A percentile compares a stretch with the other conserved stretches of the same genome.
phyloP scores from a whole-genome alignment of 2,797 vertebrate species.

The Mycteria americana region DNA sequence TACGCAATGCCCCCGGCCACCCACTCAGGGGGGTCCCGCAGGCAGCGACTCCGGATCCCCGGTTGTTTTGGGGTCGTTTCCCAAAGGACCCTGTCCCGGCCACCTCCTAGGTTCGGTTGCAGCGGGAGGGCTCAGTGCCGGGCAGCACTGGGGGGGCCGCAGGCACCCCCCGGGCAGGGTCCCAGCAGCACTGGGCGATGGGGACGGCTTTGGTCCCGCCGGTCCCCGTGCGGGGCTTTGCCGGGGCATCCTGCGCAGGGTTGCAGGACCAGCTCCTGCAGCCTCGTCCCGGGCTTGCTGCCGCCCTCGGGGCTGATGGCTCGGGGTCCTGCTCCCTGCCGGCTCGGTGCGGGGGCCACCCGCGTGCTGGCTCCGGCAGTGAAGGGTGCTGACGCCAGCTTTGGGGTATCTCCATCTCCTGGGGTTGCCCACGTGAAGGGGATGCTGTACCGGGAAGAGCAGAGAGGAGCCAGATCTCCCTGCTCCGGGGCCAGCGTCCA shows the following conservation, averaged over 20 bases:
- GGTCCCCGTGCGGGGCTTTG: accelerated
- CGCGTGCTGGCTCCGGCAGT: accelerated
- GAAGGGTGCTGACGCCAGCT: not conserved
- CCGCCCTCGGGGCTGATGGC: not conserved
- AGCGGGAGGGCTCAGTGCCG: accelerated
- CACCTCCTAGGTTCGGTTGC: not conserved
- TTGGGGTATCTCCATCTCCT: not conserved
- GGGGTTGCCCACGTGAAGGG: accelerated
- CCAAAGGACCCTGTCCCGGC: accelerated
- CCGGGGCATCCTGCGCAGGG: not conserved
- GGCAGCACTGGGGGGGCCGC: not conserved
- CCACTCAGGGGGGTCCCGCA: accelerated
- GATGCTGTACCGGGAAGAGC: accelerated
- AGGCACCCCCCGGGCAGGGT: not conserved
- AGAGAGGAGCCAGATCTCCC: not conserved
- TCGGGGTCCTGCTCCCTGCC: accelerated
- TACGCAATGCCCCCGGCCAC: accelerated
- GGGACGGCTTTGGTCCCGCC: not conserved
- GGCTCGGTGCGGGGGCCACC: not conserved
- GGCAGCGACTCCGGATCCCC: accelerated
- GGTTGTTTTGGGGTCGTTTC: not conserved
- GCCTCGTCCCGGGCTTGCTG: not conserved
- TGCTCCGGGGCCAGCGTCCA: accelerated
- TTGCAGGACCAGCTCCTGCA: not conserved
- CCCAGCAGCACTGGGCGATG: not conserved